Evolutionary conservation across 2,113 vertebrate genomes (phyloP).

Genomic region (Aspidoscelis tigris): DNA sequence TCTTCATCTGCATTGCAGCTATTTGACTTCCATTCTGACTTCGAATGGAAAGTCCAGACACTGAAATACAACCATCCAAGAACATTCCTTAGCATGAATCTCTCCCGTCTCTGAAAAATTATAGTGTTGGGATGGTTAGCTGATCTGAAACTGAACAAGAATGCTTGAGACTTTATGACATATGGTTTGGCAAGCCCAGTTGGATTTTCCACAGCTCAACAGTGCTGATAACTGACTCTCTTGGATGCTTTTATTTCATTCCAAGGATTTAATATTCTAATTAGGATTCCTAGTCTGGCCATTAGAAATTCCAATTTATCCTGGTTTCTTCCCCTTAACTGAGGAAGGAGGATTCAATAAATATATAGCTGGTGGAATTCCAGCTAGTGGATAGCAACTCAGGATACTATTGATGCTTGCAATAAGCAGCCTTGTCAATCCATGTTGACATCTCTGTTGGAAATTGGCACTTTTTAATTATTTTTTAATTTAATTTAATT

Average conservation of each 20-base stretch:
- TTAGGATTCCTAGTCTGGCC: neutral
- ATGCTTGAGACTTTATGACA: slow-evolving; percentile 26
- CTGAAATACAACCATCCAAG: neutral
- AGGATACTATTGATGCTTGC: too few species aligned
- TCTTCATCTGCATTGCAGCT: neutral
- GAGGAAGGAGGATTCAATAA: too few species aligned
- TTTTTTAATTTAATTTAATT: too few species aligned
- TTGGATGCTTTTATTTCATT: neutral
- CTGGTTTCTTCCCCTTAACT: neutral
- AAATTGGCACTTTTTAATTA: too few species aligned
- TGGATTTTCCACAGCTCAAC: slow-evolving; percentile 20
- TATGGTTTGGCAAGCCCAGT: neutral
- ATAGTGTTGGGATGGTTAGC: slow-evolving; percentile 4
- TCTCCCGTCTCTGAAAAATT: slow-evolving; percentile 36
- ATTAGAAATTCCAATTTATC: neutral
- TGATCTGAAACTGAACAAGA: slow-evolving; percentile 16
- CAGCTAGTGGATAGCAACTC: too few species aligned
- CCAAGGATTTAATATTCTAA: slow-evolving; percentile 15
- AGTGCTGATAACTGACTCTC: slow-evolving; percentile 18
- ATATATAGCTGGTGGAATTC: too few species aligned
- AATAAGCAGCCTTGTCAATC: too few species aligned
- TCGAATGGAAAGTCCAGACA: slow-evolving; percentile 22
- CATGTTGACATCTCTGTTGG: too few species aligned
- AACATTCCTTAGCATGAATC: neutral
- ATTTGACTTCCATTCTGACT: neutral